phyloP scores from a whole-genome alignment of 2,113 vertebrate species.

The Brachypodius melanocephalos region DNA sequence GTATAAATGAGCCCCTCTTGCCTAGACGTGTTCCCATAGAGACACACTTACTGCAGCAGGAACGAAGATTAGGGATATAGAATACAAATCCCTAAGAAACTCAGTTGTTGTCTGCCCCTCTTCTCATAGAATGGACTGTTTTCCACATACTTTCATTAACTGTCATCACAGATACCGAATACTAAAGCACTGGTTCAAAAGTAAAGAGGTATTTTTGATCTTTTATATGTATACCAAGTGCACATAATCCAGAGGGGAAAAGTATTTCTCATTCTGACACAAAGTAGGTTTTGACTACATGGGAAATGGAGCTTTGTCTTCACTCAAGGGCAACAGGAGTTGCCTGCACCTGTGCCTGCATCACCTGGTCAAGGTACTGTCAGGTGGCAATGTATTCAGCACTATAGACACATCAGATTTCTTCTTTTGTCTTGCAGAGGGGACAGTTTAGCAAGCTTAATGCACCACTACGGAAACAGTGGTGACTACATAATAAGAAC shows the following conservation, averaged over 20 bases:
- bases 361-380: neutral
- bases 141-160: neutral
- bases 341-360: neutral
- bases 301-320: neutral
- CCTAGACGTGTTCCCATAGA: neutral
- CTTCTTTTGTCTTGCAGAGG: neutral
- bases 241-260: neutral
- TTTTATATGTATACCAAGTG: neutral
- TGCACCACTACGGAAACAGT: neutral
- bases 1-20: neutral
- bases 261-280: neutral
- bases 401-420: neutral
- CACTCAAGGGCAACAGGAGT: fast-evolving
- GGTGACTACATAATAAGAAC: neutral
- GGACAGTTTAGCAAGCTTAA: neutral
- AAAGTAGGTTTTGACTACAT: neutral
- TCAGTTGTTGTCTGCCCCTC: neutral
- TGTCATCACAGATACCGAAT: neutral
- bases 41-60: neutral
- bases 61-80: neutral
- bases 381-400: neutral
- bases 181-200: neutral
- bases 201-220: neutral
- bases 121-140: fast-evolving
- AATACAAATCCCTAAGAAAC: neutral